Conservation (phyloP, 2,113 vertebrate genomes). For the Carettochelys insculpta region DNA sequence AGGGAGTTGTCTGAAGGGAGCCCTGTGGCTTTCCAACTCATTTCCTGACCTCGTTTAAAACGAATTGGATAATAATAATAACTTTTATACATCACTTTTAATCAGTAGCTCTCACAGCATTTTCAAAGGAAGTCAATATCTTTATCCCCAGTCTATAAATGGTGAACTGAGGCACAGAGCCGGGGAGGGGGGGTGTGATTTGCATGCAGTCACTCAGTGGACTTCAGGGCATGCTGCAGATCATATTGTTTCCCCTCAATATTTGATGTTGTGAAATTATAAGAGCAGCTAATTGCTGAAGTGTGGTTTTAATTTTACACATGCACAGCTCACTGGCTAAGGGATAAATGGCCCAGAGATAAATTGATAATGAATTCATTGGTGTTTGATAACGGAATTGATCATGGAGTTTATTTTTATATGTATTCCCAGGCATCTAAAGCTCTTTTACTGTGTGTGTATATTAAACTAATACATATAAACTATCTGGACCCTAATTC, state of each 20-base stretch:
- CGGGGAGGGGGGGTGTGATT: background rate
- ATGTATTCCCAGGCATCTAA: background rate
- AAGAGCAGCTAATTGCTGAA: background rate
- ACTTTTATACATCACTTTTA: background rate
- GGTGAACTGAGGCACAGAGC: background rate
- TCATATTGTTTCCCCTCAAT: background rate
- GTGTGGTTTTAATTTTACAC: background rate
- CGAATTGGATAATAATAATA: background rate
- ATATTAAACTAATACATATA: background rate
- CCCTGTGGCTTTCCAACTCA: background rate
- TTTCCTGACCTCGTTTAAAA: background rate
- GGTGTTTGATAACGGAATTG: too few species aligned
- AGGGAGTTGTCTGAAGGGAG: background rate
- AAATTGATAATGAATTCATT: too few species aligned
- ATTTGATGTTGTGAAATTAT: background rate
- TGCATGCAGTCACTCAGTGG: background rate
- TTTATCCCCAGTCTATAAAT: background rate
- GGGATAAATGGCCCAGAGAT: background rate
- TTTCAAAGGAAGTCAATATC: background rate
- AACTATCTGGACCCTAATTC: background rate
- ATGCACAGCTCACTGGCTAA: background rate
- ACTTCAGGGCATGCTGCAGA: background rate
- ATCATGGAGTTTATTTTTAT: background rate
- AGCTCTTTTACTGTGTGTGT: background rate
- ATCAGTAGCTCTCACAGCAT: background rate